These are phyloP conservation scores for Luperina testacea DNA, from an alignment of 2,888 invertebrate species.

Conservation along the genomic window DNA sequence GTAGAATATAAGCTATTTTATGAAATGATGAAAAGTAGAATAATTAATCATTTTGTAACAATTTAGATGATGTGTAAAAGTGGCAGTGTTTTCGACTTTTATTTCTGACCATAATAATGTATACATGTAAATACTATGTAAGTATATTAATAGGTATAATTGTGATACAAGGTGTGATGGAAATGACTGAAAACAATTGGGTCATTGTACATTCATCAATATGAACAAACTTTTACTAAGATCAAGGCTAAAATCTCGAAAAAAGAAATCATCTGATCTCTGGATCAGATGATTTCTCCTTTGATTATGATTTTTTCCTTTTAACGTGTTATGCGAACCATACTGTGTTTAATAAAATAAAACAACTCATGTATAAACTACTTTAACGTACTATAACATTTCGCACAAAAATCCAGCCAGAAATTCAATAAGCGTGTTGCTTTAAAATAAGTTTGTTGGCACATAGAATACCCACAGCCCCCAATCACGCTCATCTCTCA, in stretches of 20 bases:
- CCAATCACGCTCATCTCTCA: constrained; percentile 50
- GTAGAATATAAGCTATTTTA: no score
- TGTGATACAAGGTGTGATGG: neutral
- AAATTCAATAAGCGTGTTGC: constrained; percentile 10
- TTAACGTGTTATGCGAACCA: neutral
- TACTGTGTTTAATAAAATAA: neutral
- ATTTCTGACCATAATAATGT: neutral
- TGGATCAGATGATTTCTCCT: no score
- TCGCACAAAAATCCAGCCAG: neutral
- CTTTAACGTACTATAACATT: neutral
- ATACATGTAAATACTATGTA: neutral
- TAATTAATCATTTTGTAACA: neutral
- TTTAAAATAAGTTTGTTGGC: constrained; percentile 37
- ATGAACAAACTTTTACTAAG: neutral
- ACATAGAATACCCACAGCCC: constrained; percentile 9
- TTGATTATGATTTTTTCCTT: neutral
- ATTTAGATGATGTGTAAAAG: neutral
- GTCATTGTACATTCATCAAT: neutral
- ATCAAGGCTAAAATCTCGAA: neutral
- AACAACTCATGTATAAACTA: neutral
- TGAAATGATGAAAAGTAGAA: no score
- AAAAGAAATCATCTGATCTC: neutral
- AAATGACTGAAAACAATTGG: neutral
- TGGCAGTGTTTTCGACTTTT: neutral
- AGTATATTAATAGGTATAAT: neutral